These are phyloP conservation scores for Atta cephalotes DNA, from an alignment of 1,140 invertebrate species.

Conservation along the genomic window DNA sequence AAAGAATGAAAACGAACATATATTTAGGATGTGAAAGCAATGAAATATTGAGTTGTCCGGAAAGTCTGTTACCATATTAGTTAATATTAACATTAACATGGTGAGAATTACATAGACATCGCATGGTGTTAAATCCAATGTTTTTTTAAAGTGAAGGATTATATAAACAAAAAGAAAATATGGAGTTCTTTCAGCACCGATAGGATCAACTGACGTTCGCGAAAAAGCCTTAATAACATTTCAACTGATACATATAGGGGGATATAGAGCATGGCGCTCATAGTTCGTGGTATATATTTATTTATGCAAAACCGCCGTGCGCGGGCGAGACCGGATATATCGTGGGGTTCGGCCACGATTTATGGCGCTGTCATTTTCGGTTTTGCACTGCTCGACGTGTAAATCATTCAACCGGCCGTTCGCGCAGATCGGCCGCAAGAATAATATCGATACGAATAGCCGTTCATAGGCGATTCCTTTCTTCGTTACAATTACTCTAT, in stretches of 20 bases:
- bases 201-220: constrained; percentile 13
- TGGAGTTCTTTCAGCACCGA: neutral
- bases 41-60: neutral
- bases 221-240: constrained; percentile 51
- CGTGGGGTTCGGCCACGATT: constrained; percentile 67
- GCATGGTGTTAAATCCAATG: too few relatives aligned
- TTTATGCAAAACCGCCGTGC: constrained; percentile 75
- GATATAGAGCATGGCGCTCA: constrained; percentile 25
- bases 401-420: constrained; percentile 59
- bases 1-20: neutral
- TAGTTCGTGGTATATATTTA: constrained; percentile 75
- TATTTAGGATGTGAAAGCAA: neutral
- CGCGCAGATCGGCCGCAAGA: constrained; percentile 62
- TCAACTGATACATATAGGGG: constrained; percentile 15
- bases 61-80: too few relatives aligned
- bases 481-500: constrained; percentile 43
- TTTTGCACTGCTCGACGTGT: constrained; percentile 63
- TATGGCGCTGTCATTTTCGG: constrained; percentile 73
- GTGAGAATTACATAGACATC: too few relatives aligned
- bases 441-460: constrained; percentile 51
- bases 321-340: constrained; percentile 65
- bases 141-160: neutral
- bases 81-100: too few relatives aligned
- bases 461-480: constrained; percentile 23
- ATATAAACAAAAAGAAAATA: neutral